Base-by-base conservation (phyloP, 2,888 invertebrate genomes). In the Philhelius pedissequus region DNA sequence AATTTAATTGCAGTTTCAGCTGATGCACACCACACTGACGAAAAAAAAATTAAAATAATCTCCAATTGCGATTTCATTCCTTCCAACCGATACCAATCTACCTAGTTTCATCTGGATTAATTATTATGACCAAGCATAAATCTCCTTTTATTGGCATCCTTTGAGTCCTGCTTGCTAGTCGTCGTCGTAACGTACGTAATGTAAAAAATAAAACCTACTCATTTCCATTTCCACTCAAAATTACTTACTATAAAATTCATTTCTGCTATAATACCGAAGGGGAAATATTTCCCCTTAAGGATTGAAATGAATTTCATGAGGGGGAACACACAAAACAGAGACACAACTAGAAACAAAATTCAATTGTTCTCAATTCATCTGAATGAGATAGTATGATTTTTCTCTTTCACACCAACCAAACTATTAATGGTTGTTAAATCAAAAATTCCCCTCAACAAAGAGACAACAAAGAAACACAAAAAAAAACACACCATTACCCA, bases 1-100 rank as follows among this genome's bases (percentile, higher is more conserved):
- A 89, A 89, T 89, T 90, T 90, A 89, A 90, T 90, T 90, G 89
- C 88, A 75, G 38, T 75, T 15, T 74, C 75, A 75, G 52, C 48
- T 78, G n/a, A n/a, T n/a, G 13, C 64, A 60, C 68, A 35, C 11
- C 1, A 58, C 5, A 1, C 15, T 1, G 6, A 25, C 0, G 2
- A 43, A 7, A 64, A 45, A 20, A 48, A 45, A 4, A 60, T n/a
- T n/a, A n/a, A n/a, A n/a, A n/a, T n/a, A 15, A 25, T 11, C 20
- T 32, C 20, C 13, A 22, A 43, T 45, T 48, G n/a, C n/a, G 20
- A 64, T 32, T 45, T 54, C 62, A 66, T 73, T 82, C 66, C 50
- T 64, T 64, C 25, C 48, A 22, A 32, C 27, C 43, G 11, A 62
- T 18, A 30, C n/a, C n/a, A n/a, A n/a, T n/a, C n/a, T n/a, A n/a